phyloP scores from a whole-genome alignment of 2,113 vertebrate species.

The Micronycteris hirsuta region DNA sequence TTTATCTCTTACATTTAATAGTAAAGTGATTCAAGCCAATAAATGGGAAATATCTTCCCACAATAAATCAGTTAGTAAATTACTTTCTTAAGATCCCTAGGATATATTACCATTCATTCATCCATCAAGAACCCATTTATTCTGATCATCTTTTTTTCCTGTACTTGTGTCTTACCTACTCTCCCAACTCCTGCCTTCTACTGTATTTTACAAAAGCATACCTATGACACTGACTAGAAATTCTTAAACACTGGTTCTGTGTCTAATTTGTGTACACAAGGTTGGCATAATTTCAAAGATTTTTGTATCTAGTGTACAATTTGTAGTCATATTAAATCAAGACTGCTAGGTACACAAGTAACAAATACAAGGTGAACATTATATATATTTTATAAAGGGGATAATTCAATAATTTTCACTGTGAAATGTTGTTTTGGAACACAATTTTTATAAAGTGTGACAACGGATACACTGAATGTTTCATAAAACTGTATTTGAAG shows the following conservation, averaged over 20 bases:
- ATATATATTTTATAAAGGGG: background rate
- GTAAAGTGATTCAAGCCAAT: background rate
- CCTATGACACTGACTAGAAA: background rate
- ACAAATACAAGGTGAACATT: background rate
- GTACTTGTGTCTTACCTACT: background rate
- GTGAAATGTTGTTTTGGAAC: background rate
- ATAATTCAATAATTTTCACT: background rate
- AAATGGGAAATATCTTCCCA: background rate
- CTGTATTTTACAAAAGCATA: constrained; percentile 3
- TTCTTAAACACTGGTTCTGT: background rate
- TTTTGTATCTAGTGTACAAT: background rate
- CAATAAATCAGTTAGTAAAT: background rate
- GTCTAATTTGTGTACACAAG: background rate
- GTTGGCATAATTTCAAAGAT: background rate
- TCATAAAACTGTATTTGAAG: background rate
- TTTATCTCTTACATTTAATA: background rate
- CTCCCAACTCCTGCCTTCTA: background rate
- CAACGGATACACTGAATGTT: background rate
- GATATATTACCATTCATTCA: background rate
- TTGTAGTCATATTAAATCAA: background rate
- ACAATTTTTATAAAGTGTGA: background rate
- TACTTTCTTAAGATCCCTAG: background rate
- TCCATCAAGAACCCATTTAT: background rate
- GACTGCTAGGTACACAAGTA: background rate
- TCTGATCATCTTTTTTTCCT: background rate